phyloP scores from a whole-genome alignment of 2,888 invertebrate species.

The Agonopterix subpropinquella region DNA sequence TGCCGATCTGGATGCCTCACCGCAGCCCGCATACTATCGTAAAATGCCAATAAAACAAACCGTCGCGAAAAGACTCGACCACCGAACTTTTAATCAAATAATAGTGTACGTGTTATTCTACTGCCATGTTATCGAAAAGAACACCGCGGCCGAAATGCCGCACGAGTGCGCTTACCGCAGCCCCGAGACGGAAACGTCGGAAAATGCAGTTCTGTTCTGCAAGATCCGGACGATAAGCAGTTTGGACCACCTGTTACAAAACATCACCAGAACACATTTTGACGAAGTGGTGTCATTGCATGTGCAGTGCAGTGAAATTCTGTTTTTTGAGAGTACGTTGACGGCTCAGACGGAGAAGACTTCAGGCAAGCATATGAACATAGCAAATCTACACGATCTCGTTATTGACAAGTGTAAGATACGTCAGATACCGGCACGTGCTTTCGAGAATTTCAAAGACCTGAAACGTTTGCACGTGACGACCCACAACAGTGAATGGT shows the following conservation, averaged over 20 bases:
- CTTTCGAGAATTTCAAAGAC: slow-evolving; percentile 80
- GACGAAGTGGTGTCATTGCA: slow-evolving; percentile 80
- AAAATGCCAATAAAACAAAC: slow-evolving; percentile 70
- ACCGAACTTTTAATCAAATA: slow-evolving; percentile 66
- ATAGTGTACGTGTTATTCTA: slow-evolving; percentile 71
- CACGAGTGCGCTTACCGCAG: slow-evolving; percentile 83
- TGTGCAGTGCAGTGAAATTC: slow-evolving; percentile 83
- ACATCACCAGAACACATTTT: slow-evolving; percentile 79
- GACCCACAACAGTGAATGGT: slow-evolving; percentile 87
- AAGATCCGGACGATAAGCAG: slow-evolving; percentile 83
- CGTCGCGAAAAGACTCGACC: slow-evolving; percentile 61
- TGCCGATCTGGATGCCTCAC: slow-evolving; percentile 47
- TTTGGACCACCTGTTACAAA: slow-evolving; percentile 80
- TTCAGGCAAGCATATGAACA: slow-evolving; percentile 70
- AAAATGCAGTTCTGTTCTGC: slow-evolving; percentile 78
- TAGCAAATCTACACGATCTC: slow-evolving; percentile 81
- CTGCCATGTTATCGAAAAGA: slow-evolving; percentile 58
- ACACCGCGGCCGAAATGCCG: slow-evolving; percentile 70
- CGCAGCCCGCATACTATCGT: slow-evolving; percentile 49
- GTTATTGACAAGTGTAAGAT: slow-evolving; percentile 86
- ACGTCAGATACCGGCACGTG: slow-evolving; percentile 81
- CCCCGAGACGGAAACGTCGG: slow-evolving; percentile 72
- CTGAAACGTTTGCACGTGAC: slow-evolving; percentile 81
- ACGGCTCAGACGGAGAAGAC: slow-evolving; percentile 64
- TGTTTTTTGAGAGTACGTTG: slow-evolving; percentile 83